phyloP scores from a whole-genome alignment of 2,888 invertebrate species.

The Spilarctia lutea region DNA sequence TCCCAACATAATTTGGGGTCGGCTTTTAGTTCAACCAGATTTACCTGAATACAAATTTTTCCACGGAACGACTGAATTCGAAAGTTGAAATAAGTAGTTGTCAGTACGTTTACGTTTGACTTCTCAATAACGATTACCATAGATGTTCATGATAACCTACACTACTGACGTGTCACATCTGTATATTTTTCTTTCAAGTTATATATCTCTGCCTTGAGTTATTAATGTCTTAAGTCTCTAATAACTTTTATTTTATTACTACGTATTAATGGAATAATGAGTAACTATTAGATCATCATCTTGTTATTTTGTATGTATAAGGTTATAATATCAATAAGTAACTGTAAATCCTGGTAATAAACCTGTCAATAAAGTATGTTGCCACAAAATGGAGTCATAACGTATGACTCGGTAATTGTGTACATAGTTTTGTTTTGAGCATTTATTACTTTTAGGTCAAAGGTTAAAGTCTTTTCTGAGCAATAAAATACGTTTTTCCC shows the following conservation, averaged over 20 bases:
- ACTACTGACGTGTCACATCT: no score
- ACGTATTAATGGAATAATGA: neutral
- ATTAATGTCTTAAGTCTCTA: neutral
- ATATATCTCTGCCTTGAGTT: neutral
- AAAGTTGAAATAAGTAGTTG: no score
- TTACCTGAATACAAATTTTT: no score
- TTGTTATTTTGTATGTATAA: neutral
- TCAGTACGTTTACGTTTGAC: no score
- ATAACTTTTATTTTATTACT: neutral
- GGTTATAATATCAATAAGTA: neutral
- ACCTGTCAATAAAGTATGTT: neutral
- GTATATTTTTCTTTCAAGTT: neutral
- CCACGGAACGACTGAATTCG: no score
- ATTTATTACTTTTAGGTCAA: conserved; percentile 1
- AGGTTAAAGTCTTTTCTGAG: no score
- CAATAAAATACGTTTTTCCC: neutral
- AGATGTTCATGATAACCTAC: no score
- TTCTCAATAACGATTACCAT: no score
- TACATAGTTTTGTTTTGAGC: neutral
- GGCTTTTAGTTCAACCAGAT: no score
- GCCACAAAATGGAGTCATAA: neutral
- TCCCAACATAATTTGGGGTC: no score
- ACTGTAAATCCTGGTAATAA: neutral
- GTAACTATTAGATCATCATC: neutral
- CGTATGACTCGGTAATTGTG: neutral